Conservation (phyloP, 2,888 invertebrate genomes). For the Drosophila lacicola region DNA sequence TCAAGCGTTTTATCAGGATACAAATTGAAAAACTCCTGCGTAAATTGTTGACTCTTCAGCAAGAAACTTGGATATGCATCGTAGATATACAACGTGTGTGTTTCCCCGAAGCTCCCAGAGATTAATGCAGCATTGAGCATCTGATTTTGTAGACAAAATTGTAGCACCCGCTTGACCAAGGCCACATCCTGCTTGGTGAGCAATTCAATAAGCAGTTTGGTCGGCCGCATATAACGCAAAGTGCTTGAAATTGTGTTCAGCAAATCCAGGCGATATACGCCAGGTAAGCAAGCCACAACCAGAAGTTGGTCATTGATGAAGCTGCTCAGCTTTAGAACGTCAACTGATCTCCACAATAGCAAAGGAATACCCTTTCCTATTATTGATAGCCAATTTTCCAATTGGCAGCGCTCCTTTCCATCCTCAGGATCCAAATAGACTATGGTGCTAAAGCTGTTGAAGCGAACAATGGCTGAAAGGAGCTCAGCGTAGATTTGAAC, state of each 20-base stretch:
- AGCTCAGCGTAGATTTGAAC: conserved; percentile 31
- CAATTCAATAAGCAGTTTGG: conserved; percentile 57
- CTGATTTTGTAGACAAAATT: conserved; percentile 39
- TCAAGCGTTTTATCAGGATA: conserved; percentile 55
- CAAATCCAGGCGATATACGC: conserved; percentile 38
- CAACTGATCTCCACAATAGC: conserved; percentile 43
- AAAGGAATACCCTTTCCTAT: conserved; percentile 34
- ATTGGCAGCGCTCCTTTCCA: conserved; percentile 27
- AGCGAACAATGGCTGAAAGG: conserved; percentile 17
- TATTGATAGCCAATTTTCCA: conserved; percentile 17
- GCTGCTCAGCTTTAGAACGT: conserved; percentile 7
- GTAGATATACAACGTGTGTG: conserved; percentile 35
- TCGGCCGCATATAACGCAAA: conserved; percentile 45
- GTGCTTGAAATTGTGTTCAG: conserved; percentile 28
- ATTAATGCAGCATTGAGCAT: conserved; percentile 54
- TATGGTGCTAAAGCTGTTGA: conserved; percentile 36
- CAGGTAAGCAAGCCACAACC: conserved; percentile 53
- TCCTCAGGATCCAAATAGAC: conserved; percentile 54
- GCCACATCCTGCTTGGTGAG: conserved; percentile 1
- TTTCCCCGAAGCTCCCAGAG: conserved; percentile 37
- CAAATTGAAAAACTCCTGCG: not conserved
- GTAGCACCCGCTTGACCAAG: conserved; percentile 32
- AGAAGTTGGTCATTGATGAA: conserved; percentile 43
- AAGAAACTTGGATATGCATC: conserved; percentile 48
- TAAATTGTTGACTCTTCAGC: conserved; percentile 27